phyloP scores from a whole-genome alignment of 2,888 invertebrate species.

The Matsumyia berberina region DNA sequence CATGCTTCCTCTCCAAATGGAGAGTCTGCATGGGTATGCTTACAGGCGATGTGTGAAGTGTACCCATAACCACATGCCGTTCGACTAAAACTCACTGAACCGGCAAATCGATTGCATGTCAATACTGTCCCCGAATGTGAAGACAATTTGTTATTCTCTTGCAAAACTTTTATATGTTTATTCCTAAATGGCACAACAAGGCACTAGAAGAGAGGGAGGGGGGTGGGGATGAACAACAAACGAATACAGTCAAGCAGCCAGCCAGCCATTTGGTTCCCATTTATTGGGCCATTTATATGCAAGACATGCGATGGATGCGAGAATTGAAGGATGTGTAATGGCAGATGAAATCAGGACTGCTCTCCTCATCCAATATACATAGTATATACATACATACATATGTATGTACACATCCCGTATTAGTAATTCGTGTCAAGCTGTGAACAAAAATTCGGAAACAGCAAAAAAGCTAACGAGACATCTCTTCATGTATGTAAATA shows the following conservation, averaged over 20 bases:
- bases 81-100: conserved; percentile 66
- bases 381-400: conserved; percentile 36
- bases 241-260: conserved; percentile 25
- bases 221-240: conserved; percentile 8
- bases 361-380: conserved; percentile 51
- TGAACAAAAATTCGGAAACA: conserved; percentile 18
- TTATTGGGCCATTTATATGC: conserved; percentile 75
- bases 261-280: conserved; percentile 31
- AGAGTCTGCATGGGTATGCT: not conserved
- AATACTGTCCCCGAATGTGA: conserved; percentile 73
- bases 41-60: conserved; percentile 51
- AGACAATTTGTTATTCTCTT: conserved; percentile 74
- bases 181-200: conserved; percentile 62
- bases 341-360: conserved; percentile 65
- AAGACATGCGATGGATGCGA: conserved; percentile 69
- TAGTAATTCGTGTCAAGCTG: conserved; percentile 61
- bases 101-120: conserved; percentile 75
- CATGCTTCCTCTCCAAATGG: not conserved
- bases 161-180: conserved; percentile 67
- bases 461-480: conserved; percentile 47
- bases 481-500: conserved; percentile 1
- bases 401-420: conserved; percentile 29
- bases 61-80: conserved; percentile 45
- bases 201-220: conserved; percentile 6
- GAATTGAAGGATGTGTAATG: conserved; percentile 74